Base-by-base conservation (phyloP, 2,888 invertebrate genomes). In the Teinopalpus imperialis region DNA sequence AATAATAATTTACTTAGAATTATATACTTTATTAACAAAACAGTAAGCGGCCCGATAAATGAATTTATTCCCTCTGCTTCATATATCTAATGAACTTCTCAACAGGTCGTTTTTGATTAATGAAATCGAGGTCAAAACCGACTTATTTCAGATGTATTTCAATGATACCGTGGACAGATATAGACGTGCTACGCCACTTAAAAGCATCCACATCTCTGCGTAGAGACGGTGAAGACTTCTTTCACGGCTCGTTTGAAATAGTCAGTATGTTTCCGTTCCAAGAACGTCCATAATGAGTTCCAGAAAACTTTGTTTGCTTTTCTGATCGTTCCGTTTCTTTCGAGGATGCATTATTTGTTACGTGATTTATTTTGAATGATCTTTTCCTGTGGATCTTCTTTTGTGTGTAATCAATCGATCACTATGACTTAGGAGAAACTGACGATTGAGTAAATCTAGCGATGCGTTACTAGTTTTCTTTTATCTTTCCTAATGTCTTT, bases 201-300 rank as follows among this genome's bases (percentile, higher is more conserved):
- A 51, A 56, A 51, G 49, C 48, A 49, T 16, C 29, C 29, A 16
- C 30, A 8, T 51, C 37, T 48, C 48, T 44, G 41, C 31, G 23
- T 43, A 34, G 35, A 50, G 49, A 29, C 30, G 18, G 18, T 35
- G 37, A 16, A 41, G 48, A 49, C 52, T 56, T 43, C 48, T 48
- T 51, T 52, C 49, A 46, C 49, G 43, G 46, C 46, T 56, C 52
- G 53, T 56, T 45, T 51, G 52, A 49, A 45, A 43, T 48, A 40
- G 27, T 49, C 37, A 16, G 42, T 29, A 12, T 44, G 51, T 40
- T 56, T 57, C 58, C 57, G 54, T 63, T 62, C 59, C 51, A 26
- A 39, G 59, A 61, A 63, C 41, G 39, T 51, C 43, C 49, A 51
- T 61, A 57, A 56, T 54, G 58, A 49, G 43, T 57, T 57, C 49